Evolutionary conservation across 2,797 vertebrate genomes (phyloP).

Genomic region (Notolepis coatsorum): DNA sequence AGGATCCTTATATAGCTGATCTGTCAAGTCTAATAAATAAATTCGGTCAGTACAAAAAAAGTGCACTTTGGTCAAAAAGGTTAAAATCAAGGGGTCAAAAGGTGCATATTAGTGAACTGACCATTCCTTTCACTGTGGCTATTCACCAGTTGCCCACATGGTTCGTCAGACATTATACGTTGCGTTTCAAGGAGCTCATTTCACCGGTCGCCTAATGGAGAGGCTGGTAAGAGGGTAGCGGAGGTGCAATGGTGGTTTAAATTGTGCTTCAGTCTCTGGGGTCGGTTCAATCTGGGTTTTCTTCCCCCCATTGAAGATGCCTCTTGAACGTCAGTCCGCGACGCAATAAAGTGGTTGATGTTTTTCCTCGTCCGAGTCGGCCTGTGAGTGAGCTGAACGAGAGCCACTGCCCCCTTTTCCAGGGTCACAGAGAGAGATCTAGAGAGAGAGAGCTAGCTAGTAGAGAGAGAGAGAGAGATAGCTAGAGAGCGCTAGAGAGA

Average conservation of each 20-base stretch:
- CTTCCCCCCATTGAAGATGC: background rate
- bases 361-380: conserved; percentile 6
- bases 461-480: too few relatives aligned
- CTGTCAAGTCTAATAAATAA: too few relatives aligned
- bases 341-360: conserved; percentile 36
- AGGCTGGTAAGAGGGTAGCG: conserved; percentile 29
- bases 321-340: conserved; percentile 39
- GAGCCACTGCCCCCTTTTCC: conserved; percentile 28
- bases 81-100: too few relatives aligned
- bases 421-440: conserved; percentile 25
- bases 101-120: too few relatives aligned
- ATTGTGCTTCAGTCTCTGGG: conserved; percentile 17
- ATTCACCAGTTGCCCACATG: conserved; percentile 2
- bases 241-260: conserved; percentile 20
- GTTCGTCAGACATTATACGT: conserved; percentile 26
- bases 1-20: too few relatives aligned
- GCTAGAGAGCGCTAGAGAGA: too few relatives aligned
- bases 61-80: too few relatives aligned
- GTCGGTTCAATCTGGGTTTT: conserved; percentile 3
- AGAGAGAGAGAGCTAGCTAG: too few relatives aligned
- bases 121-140: too few relatives aligned
- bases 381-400: conserved; percentile 28
- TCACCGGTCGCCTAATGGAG: conserved; percentile 33
- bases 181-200: conserved; percentile 24
- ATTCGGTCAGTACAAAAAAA: too few relatives aligned